Evolutionary conservation across 64 coral and sea anemone species (phyloP), one percentile per base, ranked within the genome.

Genomic region (Orbicella faveolata): DNA sequence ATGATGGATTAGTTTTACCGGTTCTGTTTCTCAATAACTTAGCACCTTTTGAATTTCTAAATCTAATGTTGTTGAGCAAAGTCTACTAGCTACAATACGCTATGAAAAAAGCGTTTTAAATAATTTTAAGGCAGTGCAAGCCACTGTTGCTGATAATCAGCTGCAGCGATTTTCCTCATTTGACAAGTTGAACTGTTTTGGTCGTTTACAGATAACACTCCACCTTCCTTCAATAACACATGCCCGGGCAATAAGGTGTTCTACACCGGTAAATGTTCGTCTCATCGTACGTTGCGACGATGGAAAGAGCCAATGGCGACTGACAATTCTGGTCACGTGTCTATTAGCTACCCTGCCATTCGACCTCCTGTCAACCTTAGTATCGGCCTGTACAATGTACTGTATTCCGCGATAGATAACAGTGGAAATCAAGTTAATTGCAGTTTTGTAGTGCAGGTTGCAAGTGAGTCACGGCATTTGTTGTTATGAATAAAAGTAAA

Each of bases 311-410:
- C 83, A 36, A 37, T 66, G 6, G 83, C 65, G 9, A 64, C 41
- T n/a, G 83, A 86, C 63, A 86, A 70, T 36, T 86, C 83, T 18
- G 83, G 83, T 0, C 21, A 16, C 36, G 83, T 86, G 2, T 48
- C 36, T 19, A 9, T 86, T 23, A 86, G 21, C 11, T 51, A 86
- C 48, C 83, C 83, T 86, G 17, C 39, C 4, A 6, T 86, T 3
- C 83, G 83, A 3, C 83, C 83, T 18, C 83, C 83, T 12, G 64
- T 48, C 52, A 73, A 48, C 11, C 52, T 86, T 72, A 86, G 16
- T 41, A 48, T 72, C 12, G 83, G 83, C 9, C 6, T 73, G 34
- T 86, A 86, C 65, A 37, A n/a, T 69, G 52, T 86, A 18, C 41
- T 52, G 12, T 86, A 86, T 69, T 52, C 2, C 19, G 83, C 63